Evolutionary conservation across 35 echinoderm and acorn worm genomes (phyloP), one percentile per base, ranked within the genome.

Genomic region (Acanthaster planci): DNA sequence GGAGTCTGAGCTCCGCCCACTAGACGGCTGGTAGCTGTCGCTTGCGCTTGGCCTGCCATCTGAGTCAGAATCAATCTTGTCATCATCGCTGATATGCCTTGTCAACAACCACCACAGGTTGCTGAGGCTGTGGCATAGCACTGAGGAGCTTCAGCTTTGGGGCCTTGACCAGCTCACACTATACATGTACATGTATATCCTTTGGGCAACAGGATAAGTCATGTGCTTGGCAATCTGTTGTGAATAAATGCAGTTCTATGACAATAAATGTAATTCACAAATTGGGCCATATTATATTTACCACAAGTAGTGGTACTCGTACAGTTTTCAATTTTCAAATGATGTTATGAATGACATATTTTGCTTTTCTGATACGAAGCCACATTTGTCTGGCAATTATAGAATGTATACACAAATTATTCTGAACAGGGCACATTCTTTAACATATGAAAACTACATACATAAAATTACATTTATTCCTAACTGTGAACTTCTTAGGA

Each of bases 21-120:
- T 56, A 56, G 54, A 56, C 16, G 54, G 54, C 54, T 56, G 54
- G 54, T 56, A 56, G 54, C 54, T 56, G 54, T 56, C 54, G 54
- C 54, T 56, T 56, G 54, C 54, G 22, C 54, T 56, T 56, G 54
- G 54, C 54, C 54, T 56, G 54, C 1, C 54, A 56, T 56, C 54
- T 56, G 54, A 56, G 54, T 56, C 54, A 56, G 54, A 56, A n/a
- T 56, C 54, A 56, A 15, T 56, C 54, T 56, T 56, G 54, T 56
- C 54, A 56, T 56, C 54, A 56, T 56, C 54, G 54, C 54, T 56
- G 54, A 56, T 56, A 56, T 56, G 54, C 54, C 54, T 56, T 56
- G 54, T 56, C 16, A 56, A 56, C 54, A n/a, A n/a, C n/a, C 54
- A 56, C 22, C 54, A 56, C 54, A 56, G 54, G 54, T 56, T 15